phyloP scores from a whole-genome alignment of 1,140 invertebrate species.

The Panulirus ornatus region DNA sequence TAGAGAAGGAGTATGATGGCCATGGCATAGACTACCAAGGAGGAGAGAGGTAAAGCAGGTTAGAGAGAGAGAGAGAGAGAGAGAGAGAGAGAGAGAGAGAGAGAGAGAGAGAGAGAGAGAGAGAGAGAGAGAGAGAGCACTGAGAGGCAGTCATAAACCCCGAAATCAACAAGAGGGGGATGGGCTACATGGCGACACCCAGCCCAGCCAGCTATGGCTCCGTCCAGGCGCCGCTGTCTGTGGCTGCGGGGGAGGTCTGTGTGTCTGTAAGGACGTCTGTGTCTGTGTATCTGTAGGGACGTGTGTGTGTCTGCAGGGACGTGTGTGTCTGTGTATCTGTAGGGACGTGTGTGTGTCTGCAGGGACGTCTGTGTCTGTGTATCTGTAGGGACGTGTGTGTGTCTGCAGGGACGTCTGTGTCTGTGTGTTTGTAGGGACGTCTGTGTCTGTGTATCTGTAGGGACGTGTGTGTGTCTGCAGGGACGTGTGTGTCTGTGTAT shows the following conservation, averaged over 20 bases:
- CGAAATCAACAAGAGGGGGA: background rate
- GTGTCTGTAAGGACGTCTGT: background rate
- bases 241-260: background rate
- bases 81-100: conserved; percentile 3
- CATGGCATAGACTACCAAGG: too few species aligned
- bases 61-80: conserved; percentile 8
- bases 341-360: background rate
- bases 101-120: conserved; percentile 14
- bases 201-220: background rate
- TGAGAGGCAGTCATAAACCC: too few species aligned
- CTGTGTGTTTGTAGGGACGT: background rate
- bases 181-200: background rate
- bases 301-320: background rate
- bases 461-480: conserved; percentile 6
- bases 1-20: background rate
- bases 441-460: background rate
- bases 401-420: background rate
- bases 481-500: conserved; percentile 22
- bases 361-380: background rate
- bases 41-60: background rate
- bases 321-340: background rate
- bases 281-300: background rate
- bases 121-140: background rate
- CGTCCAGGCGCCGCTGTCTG: too few species aligned
- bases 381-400: background rate